Base-by-base conservation (phyloP, 1,140 invertebrate genomes). In the Holcopasites calliopsidis region DNA sequence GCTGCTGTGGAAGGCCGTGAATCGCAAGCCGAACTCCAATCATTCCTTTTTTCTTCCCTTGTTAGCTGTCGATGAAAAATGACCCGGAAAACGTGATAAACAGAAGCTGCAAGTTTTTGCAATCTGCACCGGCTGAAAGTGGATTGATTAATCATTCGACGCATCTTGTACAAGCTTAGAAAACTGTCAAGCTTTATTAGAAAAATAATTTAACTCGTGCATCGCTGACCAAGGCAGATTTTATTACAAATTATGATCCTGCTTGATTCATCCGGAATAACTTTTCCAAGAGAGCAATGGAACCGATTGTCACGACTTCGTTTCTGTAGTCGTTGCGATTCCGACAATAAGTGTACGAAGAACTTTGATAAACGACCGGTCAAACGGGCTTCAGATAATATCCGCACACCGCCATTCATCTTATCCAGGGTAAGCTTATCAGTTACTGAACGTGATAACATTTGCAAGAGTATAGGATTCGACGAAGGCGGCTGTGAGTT, bases 261-360 rank as follows among this genome's bases (percentile, higher is more conserved):
- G 5, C 21, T 66, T 61, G 50, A 57, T 64, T 50, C 16, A 33
- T 28, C 33, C 28, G 23, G 21, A 21, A 49, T 70, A 78, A 77
- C n/a, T n/a, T n/a, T n/a, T n/a, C n/a, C n/a, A n/a, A n/a, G n/a
- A n/a, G n/a, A n/a, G n/a, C n/a, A n/a, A n/a, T n/a, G n/a, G n/a
- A n/a, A n/a, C n/a, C n/a, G n/a, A n/a, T n/a, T n/a, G n/a, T n/a
- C n/a, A n/a, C 3, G 23, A 28, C 50, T 68, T 71, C 73, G 62
- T 42, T 71, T 4, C 40, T 42, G 47, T 35, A n/a, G 42, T 50
- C 60, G 28, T 38, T n/a, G 60, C 40, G 33, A 54, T 50, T 75
- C 74, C 26, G 77, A 82, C 76, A 82, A 83, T 86, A 87, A 85
- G 86, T 86, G 86, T 83, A 82, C 70, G 69, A 76, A n/a, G 87